Base-by-base conservation (phyloP, 2,113 vertebrate species). In the Caretta caretta region DNA sequence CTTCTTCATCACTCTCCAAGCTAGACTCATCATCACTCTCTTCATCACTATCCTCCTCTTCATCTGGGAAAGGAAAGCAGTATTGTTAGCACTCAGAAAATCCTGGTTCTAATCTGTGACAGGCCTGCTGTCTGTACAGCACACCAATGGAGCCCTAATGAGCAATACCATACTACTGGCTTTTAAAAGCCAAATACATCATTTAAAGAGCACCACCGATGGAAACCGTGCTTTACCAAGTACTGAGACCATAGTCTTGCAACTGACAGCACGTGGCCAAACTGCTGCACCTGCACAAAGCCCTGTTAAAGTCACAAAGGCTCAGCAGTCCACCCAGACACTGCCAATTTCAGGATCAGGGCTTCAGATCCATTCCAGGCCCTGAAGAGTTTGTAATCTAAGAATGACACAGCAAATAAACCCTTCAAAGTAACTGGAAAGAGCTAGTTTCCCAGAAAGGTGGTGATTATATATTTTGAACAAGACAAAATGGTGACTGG, bases 11-110 rank as follows among this genome's bases (percentile, higher is more conserved):
- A 13, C 90, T 98, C 83, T 98, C 98, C 92, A 97, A 96, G 82
- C 98, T 98, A 72, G 98, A 98, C 12, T 99, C 98, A 3, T 98
- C 98, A 48, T 98, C 98, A 12, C 98, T 98, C 25, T 99, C 98
- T 82, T 99, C 98, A n/a, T 98, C 98, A 11, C 98, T 99, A 31
- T 98, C 98, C 7, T 98, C 97, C 5, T 99, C 97, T 84, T 98
- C 98, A 84, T 98, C 99, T 99, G 92, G 79, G 93, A 97, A 48
- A 94, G 92, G 93, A 92, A 80, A 88, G 65, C 2, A 92, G 29
- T 75, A 57, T 65, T 53, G 87, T 3, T 84, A 90, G 65, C 85
- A 12, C 69, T 95, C 94, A 95, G 94, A 96, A 83, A 90, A 88
- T 5, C 54, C 2, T 72, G 51, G 42, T 78, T 48, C 42, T 78